A percentile compares a stretch with the other conserved stretches of the same genome.
phyloP scores from a whole-genome alignment of 2,113 vertebrate species.

The Paramormyrops kingsleyae region DNA sequence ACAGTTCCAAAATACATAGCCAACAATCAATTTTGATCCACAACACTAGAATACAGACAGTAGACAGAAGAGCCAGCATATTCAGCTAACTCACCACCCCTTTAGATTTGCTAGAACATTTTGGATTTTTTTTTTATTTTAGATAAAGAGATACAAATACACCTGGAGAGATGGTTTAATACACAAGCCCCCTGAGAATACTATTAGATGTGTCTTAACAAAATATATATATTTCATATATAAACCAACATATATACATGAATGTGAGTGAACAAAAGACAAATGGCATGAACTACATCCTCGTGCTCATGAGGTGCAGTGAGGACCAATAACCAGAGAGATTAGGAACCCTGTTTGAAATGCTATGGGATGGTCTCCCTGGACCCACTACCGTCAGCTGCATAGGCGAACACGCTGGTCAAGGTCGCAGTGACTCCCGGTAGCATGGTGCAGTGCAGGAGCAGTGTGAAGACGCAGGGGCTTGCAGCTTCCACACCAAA shows the following conservation, averaged over 20 bases:
- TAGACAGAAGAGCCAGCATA: neutral
- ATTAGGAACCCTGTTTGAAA: neutral
- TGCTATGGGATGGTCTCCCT: neutral
- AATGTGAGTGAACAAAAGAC: neutral
- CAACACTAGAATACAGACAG: constrained; percentile 4
- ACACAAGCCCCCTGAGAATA: constrained; percentile 14
- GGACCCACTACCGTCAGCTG: neutral
- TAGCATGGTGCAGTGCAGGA: neutral
- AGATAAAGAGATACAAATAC: neutral
- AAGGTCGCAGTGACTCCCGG: neutral
- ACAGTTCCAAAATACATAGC: constrained; percentile 18
- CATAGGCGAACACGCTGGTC: neutral
- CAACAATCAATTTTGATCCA: neutral
- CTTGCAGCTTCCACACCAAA: neutral
- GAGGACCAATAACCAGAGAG: neutral
- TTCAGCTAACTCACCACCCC: neutral
- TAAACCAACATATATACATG: neutral
- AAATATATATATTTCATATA: neutral
- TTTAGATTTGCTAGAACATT: neutral
- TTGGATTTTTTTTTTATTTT: neutral
- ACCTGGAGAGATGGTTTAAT: neutral
- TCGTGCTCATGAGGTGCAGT: neutral
- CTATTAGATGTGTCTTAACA: constrained; percentile 1
- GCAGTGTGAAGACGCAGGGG: neutral
- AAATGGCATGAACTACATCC: neutral